Percentiles rank a stretch among this genome's conserved stretches.
Conservation (phyloP, 2,113 vertebrate species). For the Pseudorhombus dupliciocellatus region DNA sequence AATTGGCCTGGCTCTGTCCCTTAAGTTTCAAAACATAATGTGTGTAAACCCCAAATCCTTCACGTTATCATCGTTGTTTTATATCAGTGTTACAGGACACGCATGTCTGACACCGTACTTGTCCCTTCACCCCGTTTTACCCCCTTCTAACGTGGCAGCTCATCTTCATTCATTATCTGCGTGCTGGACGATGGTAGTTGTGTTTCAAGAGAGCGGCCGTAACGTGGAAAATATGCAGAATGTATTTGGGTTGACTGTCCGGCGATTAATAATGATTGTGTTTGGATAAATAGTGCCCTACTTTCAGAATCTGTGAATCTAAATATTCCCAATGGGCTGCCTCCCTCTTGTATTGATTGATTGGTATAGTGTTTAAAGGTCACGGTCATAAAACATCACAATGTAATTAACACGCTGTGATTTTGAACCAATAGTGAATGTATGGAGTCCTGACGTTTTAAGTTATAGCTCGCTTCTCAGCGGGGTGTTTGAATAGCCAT, state of each 20-base stretch:
- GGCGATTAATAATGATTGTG: slow-evolving; percentile 83
- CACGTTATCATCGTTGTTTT: not conserved
- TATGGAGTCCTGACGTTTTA: slow-evolving; percentile 64
- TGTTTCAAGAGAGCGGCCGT: slow-evolving; percentile 34
- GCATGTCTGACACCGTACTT: slow-evolving; percentile 26
- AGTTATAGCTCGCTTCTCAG: slow-evolving; percentile 38
- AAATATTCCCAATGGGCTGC: slow-evolving; percentile 84
- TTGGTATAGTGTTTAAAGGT: slow-evolving; percentile 83
- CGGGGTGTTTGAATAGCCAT: slow-evolving; percentile 40
- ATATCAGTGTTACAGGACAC: slow-evolving; percentile 16
- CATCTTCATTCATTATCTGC: slow-evolving; percentile 44
- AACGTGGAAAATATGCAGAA: slow-evolving; percentile 76
- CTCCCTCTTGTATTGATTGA: slow-evolving; percentile 79
- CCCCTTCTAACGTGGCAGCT: slow-evolving; percentile 8
- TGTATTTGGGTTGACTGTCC: slow-evolving; percentile 83
- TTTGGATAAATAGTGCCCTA: slow-evolving; percentile 83
- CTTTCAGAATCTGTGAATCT: slow-evolving; percentile 80
- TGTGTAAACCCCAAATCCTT: not conserved
- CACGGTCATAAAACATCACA: slow-evolving; percentile 83
- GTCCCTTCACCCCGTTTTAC: slow-evolving; percentile 28
- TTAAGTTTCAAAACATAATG: too few relatives aligned
- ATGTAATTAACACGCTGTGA: slow-evolving; percentile 78
- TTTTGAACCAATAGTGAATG: slow-evolving; percentile 77
- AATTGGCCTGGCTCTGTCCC: too few relatives aligned
- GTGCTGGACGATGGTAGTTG: slow-evolving; percentile 25